These are phyloP conservation scores for Caenorhabditis sp. DNA, from an alignment of 2,888 invertebrate genomes.

Conservation along the genomic window DNA sequence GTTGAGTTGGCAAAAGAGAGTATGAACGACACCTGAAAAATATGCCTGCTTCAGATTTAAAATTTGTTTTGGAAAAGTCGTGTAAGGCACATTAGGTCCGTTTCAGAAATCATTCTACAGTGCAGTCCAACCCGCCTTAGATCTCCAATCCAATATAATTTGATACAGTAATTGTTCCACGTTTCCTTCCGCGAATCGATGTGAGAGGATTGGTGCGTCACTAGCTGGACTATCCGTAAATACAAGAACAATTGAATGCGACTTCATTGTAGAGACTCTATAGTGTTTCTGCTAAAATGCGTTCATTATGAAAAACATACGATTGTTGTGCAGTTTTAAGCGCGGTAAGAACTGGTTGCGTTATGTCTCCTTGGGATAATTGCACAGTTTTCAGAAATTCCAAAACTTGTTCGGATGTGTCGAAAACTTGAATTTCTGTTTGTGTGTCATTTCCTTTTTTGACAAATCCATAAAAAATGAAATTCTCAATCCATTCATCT, in stretches of 20 bases:
- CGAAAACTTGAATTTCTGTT: not conserved
- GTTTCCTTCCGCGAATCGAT: conserved; percentile 15
- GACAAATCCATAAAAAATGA: conserved; percentile 33
- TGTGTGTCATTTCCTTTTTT: not conserved
- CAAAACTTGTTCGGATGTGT: not conserved
- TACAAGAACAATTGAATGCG: conserved; percentile 22
- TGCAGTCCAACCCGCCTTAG: no score
- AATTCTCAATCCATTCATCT: conserved; percentile 31
- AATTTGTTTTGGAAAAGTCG: no score
- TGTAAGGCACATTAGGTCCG: no score
- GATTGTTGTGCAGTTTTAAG: conserved; percentile 23
- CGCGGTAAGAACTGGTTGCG: conserved; percentile 26
- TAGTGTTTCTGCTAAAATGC: no score
- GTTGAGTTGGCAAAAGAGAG: conserved; percentile 9
- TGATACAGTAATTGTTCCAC: conserved; percentile 18
- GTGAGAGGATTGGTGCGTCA: conserved; percentile 15
- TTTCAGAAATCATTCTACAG: no score
- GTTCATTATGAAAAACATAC: no score
- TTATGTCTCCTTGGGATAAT: conserved; percentile 21
- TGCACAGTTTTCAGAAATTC: conserved; percentile 6
- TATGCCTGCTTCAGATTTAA: no score
- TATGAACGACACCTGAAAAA: conserved; percentile 21
- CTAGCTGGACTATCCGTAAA: conserved; percentile 26
- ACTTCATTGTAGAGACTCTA: conserved; percentile 21
- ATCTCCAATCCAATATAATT: conserved; percentile 22